These are phyloP conservation scores for Sebastiscus albofasciatus DNA, from an alignment of 2,797 vertebrate species.

Conservation along the genomic window DNA sequence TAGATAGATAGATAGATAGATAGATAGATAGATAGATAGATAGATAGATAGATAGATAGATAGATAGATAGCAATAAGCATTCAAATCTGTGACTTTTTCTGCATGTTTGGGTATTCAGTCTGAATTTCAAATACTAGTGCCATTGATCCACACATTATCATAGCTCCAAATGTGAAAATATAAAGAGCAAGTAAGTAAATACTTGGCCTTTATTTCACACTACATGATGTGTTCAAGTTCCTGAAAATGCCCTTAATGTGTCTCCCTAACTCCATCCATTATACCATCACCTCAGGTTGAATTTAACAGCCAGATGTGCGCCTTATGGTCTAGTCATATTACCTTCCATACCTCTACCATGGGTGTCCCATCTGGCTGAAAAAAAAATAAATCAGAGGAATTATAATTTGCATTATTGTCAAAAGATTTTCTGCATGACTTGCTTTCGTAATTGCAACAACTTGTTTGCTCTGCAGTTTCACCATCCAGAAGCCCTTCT, in stretches of 20 bases:
- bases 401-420: constrained; percentile 57
- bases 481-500: constrained; percentile 51
- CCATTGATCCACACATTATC: background rate
- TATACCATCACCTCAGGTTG: background rate
- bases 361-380: constrained; percentile 22
- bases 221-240: background rate
- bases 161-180: background rate
- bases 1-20: constrained; percentile 3
- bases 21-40: constrained; percentile 4
- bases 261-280: background rate
- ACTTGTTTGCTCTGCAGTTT: constrained; percentile 70
- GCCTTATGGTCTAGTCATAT: background rate
- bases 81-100: background rate
- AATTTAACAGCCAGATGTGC: constrained; percentile 1
- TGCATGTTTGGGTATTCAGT: background rate
- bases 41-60: background rate
- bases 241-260: background rate
- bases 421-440: constrained; percentile 62
- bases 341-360: background rate
- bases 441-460: constrained; percentile 57
- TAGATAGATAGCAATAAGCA: background rate
- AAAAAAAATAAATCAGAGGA: background rate
- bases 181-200: background rate
- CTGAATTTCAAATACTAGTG: background rate
- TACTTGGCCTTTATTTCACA: background rate